Evolutionary conservation across 92 coral and sea anemone genomes (phyloP).

Genomic region (Zoanthus sansibaricus): DNA sequence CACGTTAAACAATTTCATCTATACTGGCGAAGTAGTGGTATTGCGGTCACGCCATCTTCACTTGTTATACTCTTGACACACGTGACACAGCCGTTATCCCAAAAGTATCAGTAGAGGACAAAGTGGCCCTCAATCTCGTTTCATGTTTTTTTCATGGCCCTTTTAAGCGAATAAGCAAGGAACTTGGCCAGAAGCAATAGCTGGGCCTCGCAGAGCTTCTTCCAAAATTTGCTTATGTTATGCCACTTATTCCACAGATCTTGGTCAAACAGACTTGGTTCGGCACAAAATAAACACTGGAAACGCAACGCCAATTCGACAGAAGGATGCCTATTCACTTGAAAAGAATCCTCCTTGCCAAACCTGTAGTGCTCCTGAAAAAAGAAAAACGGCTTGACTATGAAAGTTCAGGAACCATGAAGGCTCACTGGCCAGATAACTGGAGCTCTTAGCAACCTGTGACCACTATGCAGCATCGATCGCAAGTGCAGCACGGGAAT

Average conservation of each 20-base stretch:
- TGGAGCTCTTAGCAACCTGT: slow-evolving; percentile 23
- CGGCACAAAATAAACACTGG: slow-evolving; percentile 53
- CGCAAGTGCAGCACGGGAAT: slow-evolving; percentile 24
- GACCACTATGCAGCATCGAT: slow-evolving; percentile 28
- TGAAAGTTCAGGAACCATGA: neutral
- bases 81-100: too few relatives aligned
- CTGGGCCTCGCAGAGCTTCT: slow-evolving; percentile 44
- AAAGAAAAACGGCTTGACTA: slow-evolving; percentile 16
- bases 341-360: slow-evolving; percentile 34
- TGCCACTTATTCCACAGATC: slow-evolving; percentile 37
- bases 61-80: too few relatives aligned
- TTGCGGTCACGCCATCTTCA: too few relatives aligned
- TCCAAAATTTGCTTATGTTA: neutral
- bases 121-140: too few relatives aligned
- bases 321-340: neutral
- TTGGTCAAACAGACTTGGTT: slow-evolving; percentile 53
- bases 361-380: slow-evolving; percentile 35
- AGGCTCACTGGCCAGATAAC: slow-evolving; percentile 52
- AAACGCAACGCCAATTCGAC: slow-evolving; percentile 48
- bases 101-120: too few relatives aligned
- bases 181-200: neutral
- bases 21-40: too few relatives aligned
- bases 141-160: neutral
- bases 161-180: slow-evolving; percentile 32
- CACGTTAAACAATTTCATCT: too few relatives aligned